Conservation (phyloP, 2,888 invertebrate genomes). For the Psylliodes chrysocephalus region DNA sequence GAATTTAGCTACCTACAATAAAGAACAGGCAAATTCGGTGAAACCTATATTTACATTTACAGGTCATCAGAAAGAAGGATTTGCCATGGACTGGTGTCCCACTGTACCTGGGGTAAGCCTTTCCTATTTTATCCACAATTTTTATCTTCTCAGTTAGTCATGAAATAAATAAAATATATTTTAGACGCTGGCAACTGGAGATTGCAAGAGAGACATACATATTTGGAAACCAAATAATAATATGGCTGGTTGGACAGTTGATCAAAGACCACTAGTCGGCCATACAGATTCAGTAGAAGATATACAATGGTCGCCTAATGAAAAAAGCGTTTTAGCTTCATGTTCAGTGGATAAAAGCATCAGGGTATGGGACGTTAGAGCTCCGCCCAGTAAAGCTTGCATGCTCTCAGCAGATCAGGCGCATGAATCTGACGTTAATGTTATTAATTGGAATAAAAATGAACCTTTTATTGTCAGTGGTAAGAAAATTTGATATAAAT, state of each 20-base stretch:
- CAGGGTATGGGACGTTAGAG: slow-evolving; percentile 95
- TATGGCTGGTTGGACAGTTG: slow-evolving; percentile 84
- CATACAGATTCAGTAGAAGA: slow-evolving; percentile 97
- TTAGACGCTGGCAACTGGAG: slow-evolving; percentile 92
- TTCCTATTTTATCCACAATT: too few species aligned
- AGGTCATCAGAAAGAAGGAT: slow-evolving; percentile 95
- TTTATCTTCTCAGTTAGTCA: too few species aligned
- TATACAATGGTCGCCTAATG: slow-evolving; percentile 98
- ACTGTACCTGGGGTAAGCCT: slow-evolving; percentile 78
- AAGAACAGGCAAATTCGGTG: slow-evolving; percentile 66
- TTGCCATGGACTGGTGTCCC: slow-evolving; percentile 92
- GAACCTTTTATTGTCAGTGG: slow-evolving; percentile 91
- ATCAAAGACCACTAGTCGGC: slow-evolving; percentile 86
- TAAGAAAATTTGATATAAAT: slow-evolving; percentile 58
- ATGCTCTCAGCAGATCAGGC: slow-evolving; percentile 89
- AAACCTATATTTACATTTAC: slow-evolving; percentile 86
- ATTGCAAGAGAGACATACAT: slow-evolving; percentile 92
- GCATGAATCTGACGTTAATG: slow-evolving; percentile 94
- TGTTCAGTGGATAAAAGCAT: slow-evolving; percentile 92
- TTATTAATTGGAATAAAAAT: slow-evolving; percentile 94
- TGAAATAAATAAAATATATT: slow-evolving; percentile 33
- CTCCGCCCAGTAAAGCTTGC: slow-evolving; percentile 86
- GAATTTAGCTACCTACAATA: slow-evolving; percentile 72
- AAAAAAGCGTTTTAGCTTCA: slow-evolving; percentile 86
- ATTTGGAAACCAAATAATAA: slow-evolving; percentile 88